Percentiles rank a stretch among this genome's conserved stretches.
These are phyloP conservation scores for Chrysopa pallens DNA, from an alignment of 1,140 invertebrate genomes.

Conservation along the genomic window DNA sequence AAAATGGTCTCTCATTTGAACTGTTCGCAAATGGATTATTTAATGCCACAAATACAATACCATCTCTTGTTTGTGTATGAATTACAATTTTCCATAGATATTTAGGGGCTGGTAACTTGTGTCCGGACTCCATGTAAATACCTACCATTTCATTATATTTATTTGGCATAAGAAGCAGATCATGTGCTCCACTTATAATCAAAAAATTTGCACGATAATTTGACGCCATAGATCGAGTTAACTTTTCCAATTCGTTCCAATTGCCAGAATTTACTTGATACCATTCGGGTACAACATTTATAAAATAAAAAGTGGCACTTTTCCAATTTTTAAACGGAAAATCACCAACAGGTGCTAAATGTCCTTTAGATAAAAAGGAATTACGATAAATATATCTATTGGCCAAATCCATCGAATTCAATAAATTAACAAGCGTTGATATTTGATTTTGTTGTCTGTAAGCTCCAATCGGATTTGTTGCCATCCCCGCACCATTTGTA, in stretches of 20 bases:
- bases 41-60: constrained; percentile 24
- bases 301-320: constrained; percentile 28
- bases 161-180: constrained; percentile 17
- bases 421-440: constrained; percentile 15
- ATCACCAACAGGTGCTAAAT: constrained; percentile 31
- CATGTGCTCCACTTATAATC: constrained; percentile 23
- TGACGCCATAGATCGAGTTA: constrained; percentile 16
- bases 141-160: constrained; percentile 6
- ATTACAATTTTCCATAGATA: constrained; percentile 28
- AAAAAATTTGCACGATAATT: constrained; percentile 11
- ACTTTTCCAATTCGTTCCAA: constrained; percentile 26
- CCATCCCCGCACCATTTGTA: constrained; percentile 10
- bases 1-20: constrained; percentile 9
- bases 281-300: constrained; percentile 34
- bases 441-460: constrained; percentile 18
- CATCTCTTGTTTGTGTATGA: constrained; percentile 13
- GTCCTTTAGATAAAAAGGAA: constrained; percentile 27
- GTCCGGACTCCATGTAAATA: constrained; percentile 18
- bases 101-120: constrained; percentile 23
- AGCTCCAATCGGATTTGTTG: constrained; percentile 7
- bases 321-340: constrained; percentile 27
- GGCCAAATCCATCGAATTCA: constrained; percentile 15
- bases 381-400: constrained; percentile 17
- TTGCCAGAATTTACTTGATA: constrained; percentile 27
- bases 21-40: constrained; percentile 26